Base-by-base conservation (phyloP, 2,113 vertebrate genomes). In the Hydrolagus affinis region DNA sequence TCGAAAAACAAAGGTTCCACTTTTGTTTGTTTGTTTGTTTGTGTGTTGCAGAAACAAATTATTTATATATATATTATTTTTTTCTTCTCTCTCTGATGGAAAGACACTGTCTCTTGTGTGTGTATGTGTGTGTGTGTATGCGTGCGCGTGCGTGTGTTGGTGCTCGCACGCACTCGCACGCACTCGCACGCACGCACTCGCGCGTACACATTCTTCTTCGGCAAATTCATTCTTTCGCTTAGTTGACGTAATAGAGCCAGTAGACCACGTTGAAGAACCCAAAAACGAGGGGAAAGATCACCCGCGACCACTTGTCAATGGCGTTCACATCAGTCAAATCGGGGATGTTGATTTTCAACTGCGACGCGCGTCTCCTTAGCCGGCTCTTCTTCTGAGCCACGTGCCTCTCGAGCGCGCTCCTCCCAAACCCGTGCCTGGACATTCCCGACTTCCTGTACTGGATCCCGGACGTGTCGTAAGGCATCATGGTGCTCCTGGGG, bases 241-340 rank as follows among this genome's bases (percentile, higher is more conserved):
- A 99, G 91, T 99, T 99, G 93, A 99, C 92, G 87, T 99, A 99
- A 89, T 99, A 99, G 91, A 99, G 97, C 98, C 97, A 99, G 88
- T 99, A 99, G 91, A 99, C 89, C 68, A 99, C 94, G 89, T 99
- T 99, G 93, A 99, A 99, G 90, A 98, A 97, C 89, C 96, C 96
- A 90, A 99, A 99, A 89, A 98, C 97, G 7, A 97, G 97, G 1
- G 98, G 98, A 92, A 99, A 99, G 91, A 99, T 98, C 87, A 99
- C 95, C 91, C 98, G 94, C 0, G 98, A 99, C 97, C 97, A 99
- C 89, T 96, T 96, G 91, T 99, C 98, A 86, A 99, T 99, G 91
- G 97, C 97, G 90, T 99, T 99, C 86, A 99, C 98, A 88, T 99
- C 98, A 93, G 97, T 96, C 95, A 99, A 94, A 93, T 99, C 97